phyloP scores from a whole-genome alignment of 2,888 invertebrate genomes.

The Andrena minutula region DNA sequence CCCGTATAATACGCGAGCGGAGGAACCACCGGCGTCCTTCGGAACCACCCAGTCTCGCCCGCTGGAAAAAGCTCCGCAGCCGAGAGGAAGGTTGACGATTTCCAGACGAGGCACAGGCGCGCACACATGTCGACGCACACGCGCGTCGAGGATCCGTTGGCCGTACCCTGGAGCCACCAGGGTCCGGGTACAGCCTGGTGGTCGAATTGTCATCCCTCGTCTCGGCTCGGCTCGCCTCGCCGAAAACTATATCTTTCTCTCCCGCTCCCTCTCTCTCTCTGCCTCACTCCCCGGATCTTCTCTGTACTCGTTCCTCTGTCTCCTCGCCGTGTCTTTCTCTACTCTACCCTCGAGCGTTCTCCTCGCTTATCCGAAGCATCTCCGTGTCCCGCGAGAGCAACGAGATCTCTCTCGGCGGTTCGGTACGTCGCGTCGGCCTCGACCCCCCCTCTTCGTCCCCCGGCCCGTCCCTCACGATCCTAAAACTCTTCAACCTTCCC shows the following conservation, averaged over 20 bases:
- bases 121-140: no score
- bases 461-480: neutral
- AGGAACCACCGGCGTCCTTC: slow-evolving; percentile 54
- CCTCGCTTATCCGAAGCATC: slow-evolving; percentile 55
- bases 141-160: neutral
- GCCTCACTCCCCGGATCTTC: neutral
- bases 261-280: neutral
- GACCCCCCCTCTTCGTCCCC: neutral
- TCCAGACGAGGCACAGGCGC: slow-evolving; percentile 12
- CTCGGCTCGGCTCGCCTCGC: slow-evolving; percentile 1
- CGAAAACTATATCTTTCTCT: slow-evolving; percentile 32
- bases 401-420: slow-evolving; percentile 40
- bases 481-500: no score
- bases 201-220: slow-evolving; percentile 14
- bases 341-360: slow-evolving; percentile 28
- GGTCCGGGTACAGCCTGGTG: slow-evolving; percentile 6
- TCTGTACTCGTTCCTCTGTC: neutral
- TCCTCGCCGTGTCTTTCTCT: slow-evolving; percentile 5
- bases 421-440: slow-evolving; percentile 34
- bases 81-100: slow-evolving; percentile 27
- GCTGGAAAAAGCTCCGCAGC: slow-evolving; percentile 17
- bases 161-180: neutral
- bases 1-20: slow-evolving; percentile 62
- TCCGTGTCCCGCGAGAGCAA: slow-evolving; percentile 39
- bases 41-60: slow-evolving; percentile 49